A percentile compares a stretch with the other conserved stretches of the same genome.
These are phyloP conservation scores for Epistrophella euchroma DNA, from an alignment of 2,888 invertebrate genomes.

Conservation along the genomic window DNA sequence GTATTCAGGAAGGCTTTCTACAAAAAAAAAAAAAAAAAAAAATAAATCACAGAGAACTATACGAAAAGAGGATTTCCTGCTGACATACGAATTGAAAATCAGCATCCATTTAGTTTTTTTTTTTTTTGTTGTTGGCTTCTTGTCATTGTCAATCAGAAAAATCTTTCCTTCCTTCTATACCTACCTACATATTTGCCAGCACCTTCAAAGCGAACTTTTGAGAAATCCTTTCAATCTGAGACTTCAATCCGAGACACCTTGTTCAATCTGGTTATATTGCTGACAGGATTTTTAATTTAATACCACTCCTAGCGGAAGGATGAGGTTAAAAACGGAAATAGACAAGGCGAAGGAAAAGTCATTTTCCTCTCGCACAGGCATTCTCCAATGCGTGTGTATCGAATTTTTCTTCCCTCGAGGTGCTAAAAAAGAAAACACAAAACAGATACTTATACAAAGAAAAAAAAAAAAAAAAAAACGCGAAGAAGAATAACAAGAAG, in stretches of 20 bases:
- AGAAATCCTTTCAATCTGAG: conserved; percentile 7
- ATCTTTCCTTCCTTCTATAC: neutral
- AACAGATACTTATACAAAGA: conserved; percentile 4
- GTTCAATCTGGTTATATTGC: conserved; percentile 46
- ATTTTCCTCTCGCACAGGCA: conserved; percentile 19
- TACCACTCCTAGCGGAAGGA: conserved; percentile 50
- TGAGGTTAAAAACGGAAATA: conserved; percentile 47
- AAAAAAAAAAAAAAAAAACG: neutral
- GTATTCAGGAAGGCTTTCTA: conserved; percentile 1
- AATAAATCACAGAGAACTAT: conserved; percentile 3
- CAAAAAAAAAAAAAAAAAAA: neutral
- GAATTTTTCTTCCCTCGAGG: conserved; percentile 40
- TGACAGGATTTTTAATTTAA: conserved; percentile 72
- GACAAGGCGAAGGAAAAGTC: conserved; percentile 48
- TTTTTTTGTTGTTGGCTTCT: neutral
- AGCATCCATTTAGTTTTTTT: conserved; percentile 9
- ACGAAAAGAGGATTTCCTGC: conserved; percentile 18
- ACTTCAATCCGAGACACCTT: conserved; percentile 18
- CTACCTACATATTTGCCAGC: neutral
- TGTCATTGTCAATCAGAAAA: neutral
- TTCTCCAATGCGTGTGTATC: conserved; percentile 51
- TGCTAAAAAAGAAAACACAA: conserved; percentile 11
- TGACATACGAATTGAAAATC: conserved; percentile 26
- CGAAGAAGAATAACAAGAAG: conserved; percentile 2
- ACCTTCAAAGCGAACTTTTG: neutral